Conservation (phyloP, 1,140 invertebrate species). For the Drosophila azteca region DNA sequence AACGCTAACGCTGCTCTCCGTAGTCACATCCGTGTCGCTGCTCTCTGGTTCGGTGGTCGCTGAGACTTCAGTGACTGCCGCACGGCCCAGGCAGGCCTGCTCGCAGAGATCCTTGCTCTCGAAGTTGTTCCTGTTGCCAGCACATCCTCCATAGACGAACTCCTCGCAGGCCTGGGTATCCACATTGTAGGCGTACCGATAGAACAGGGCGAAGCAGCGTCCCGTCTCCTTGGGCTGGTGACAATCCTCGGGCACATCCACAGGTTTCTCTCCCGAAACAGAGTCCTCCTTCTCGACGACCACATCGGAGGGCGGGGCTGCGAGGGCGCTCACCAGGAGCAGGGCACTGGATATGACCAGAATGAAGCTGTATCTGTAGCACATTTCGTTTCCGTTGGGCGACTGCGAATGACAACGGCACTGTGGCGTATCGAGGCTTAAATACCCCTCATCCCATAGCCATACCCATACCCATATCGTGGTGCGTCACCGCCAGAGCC, state of each 20-base stretch:
- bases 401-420: constrained; percentile 45
- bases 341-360: constrained; percentile 33
- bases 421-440: constrained; percentile 44
- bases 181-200: constrained; percentile 92
- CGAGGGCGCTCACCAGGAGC: constrained; percentile 3
- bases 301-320: constrained; percentile 51
- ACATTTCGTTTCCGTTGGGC: constrained; percentile 54
- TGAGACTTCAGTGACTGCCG: constrained; percentile 3
- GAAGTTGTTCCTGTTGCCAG: constrained; percentile 95
- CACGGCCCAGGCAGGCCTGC: constrained; percentile 85
- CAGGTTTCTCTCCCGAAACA: not conserved
- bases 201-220: constrained; percentile 91
- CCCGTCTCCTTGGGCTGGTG: constrained; percentile 90
- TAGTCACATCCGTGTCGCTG: constrained; percentile 16
- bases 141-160: constrained; percentile 95
- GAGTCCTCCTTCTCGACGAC: constrained; percentile 56
- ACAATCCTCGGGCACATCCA: constrained; percentile 85
- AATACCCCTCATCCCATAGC: constrained; percentile 37
- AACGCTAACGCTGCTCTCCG: constrained; percentile 20
- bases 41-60: constrained; percentile 24
- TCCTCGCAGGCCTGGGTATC: constrained; percentile 88
- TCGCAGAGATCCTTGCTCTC: constrained; percentile 90
- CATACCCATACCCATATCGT: not conserved
- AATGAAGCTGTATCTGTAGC: constrained; percentile 40
- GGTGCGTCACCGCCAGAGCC: constrained; percentile 27